Evolutionary conservation across 2,797 vertebrate genomes (phyloP).

Genomic region (Rhynchotus rufescens): DNA sequence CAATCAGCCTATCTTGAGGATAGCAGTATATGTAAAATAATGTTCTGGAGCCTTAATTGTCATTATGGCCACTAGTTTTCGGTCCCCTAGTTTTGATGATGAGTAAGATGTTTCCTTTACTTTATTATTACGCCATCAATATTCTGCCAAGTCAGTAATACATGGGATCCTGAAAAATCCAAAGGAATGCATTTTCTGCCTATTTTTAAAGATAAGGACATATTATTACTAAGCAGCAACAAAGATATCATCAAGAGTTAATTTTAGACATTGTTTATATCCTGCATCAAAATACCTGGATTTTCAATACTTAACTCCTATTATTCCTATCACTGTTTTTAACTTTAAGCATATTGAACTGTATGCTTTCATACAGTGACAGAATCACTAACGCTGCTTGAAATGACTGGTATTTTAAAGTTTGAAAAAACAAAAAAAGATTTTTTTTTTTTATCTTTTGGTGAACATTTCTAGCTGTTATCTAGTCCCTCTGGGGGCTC

Average conservation of each 20-base stretch:
- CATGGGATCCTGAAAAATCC: not conserved
- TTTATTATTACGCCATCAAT: not conserved
- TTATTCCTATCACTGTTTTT: not conserved
- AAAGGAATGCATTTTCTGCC: not conserved
- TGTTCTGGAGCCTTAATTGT: not conserved
- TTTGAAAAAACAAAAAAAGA: too few relatives aligned
- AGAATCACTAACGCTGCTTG: not conserved
- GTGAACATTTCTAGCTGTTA: slow-evolving; percentile 19
- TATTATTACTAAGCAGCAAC: not conserved
- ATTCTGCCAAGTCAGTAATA: not conserved
- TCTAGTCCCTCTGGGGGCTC: not conserved
- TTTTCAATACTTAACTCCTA: not conserved
- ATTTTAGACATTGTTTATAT: not conserved
- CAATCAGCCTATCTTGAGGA: fast-evolving
- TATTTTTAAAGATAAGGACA: not conserved
- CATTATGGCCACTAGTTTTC: not conserved
- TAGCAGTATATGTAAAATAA: not conserved
- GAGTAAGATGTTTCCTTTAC: not conserved
- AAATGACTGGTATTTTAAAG: not conserved
- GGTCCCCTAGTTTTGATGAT: not conserved
- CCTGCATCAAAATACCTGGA: not conserved
- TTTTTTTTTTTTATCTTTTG: not conserved
- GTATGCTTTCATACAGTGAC: not conserved
- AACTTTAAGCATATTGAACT: not conserved
- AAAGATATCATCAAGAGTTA: not conserved